These are phyloP conservation scores for Mesocentrotus franciscanus DNA, from an alignment of 53 echinoderm and acorn worm genomes.

Conservation along the genomic window DNA sequence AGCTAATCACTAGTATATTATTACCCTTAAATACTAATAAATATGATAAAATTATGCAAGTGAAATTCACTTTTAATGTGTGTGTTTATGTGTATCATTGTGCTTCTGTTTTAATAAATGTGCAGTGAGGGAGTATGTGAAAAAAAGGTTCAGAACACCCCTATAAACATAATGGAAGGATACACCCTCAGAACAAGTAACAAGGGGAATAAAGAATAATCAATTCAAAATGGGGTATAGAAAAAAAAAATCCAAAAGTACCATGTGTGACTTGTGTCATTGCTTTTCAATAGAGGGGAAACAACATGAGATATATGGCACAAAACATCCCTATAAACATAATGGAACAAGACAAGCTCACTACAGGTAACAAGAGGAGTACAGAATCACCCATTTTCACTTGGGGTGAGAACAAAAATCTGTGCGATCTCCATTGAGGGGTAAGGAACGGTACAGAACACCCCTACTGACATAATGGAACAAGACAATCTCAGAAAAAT, in stretches of 20 bases:
- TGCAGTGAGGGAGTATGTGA: background rate
- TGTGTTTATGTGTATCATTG: background rate
- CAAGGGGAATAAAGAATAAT: background rate
- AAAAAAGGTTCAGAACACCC: background rate
- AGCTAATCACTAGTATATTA: no score
- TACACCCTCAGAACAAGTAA: background rate
- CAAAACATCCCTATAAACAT: background rate
- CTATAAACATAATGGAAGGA: background rate
- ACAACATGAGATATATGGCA: background rate
- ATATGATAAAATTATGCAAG: no score
- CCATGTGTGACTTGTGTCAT: background rate
- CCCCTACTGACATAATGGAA: no score
- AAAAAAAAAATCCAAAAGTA: no score
- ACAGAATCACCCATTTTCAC: no score
- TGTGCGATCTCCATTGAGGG: no score
- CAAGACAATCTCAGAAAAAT: no score
- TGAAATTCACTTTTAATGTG: background rate
- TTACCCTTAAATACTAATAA: no score
- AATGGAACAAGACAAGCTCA: background rate
- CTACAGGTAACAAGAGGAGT: background rate
- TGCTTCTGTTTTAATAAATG: background rate
- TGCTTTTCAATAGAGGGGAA: background rate
- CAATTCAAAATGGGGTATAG: background rate
- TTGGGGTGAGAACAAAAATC: no score
- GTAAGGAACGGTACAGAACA: no score